Percentiles rank a stretch among this genome's conserved stretches.
Evolutionary conservation across 2,888 invertebrate genomes (phyloP).

Genomic region (Cephus spinipes): DNA sequence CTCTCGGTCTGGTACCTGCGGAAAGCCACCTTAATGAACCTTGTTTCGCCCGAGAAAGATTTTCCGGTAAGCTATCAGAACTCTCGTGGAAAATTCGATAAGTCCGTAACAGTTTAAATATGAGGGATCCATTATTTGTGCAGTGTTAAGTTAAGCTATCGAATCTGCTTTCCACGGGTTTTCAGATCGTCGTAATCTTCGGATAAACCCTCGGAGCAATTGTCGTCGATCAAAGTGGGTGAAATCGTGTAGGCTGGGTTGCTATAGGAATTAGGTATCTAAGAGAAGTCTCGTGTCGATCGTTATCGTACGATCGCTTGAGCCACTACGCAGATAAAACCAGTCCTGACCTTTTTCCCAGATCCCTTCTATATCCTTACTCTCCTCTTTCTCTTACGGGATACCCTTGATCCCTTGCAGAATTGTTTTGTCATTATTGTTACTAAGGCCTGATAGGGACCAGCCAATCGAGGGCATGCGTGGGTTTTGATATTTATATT

Average conservation of each 20-base stretch:
- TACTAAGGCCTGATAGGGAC: neutral
- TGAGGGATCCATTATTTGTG: neutral
- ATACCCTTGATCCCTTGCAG: neutral
- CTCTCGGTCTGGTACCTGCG: neutral
- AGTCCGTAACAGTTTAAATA: neutral
- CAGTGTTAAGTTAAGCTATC: neutral
- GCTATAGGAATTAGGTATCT: slow-evolving; percentile 15
- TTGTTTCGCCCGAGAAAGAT: neutral
- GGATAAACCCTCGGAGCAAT: neutral
- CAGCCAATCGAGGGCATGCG: neutral
- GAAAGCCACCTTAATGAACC: neutral
- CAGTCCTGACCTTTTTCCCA: neutral
- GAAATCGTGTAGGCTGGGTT: neutral
- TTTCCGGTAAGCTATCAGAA: neutral
- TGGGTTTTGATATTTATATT: neutral
- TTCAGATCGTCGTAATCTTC: neutral
- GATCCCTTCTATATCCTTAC: neutral
- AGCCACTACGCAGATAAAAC: neutral
- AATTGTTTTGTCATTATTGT: neutral
- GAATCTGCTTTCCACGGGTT: neutral
- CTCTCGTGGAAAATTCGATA: neutral
- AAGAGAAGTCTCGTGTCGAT: slow-evolving; percentile 23
- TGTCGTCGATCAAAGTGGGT: neutral
- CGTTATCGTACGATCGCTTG: slow-evolving; percentile 20
- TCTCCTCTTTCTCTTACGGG: neutral